These are phyloP conservation scores for Lysandra bellargus DNA, from an alignment of 2,888 invertebrate species.

Conservation along the genomic window DNA sequence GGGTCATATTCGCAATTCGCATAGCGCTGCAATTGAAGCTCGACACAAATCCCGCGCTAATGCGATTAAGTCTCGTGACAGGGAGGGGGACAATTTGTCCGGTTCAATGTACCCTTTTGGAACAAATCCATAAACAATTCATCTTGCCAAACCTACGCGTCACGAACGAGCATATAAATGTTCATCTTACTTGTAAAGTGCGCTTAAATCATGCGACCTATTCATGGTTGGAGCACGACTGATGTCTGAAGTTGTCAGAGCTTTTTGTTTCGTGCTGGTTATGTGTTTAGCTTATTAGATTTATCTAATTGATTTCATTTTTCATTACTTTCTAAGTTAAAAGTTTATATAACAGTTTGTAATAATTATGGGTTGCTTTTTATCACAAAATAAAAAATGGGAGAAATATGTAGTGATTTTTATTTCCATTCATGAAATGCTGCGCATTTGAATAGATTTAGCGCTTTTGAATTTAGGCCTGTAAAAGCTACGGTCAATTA, in stretches of 20 bases:
- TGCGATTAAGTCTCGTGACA: conserved; percentile 59
- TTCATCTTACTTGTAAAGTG: conserved; percentile 57
- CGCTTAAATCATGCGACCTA: conserved; percentile 49
- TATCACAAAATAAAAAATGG: neutral
- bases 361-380: neutral
- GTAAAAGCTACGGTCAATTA: conserved; percentile 5
- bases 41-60: conserved; percentile 61
- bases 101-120: conserved; percentile 63
- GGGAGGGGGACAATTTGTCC: conserved; percentile 62
- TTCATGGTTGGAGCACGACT: conserved; percentile 17
- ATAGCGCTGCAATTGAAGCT: conserved; percentile 48
- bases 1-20: conserved; percentile 21
- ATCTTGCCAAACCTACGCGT: conserved; percentile 57
- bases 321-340: no score
- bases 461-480: conserved; percentile 4
- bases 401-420: neutral
- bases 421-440: neutral
- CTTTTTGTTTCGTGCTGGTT: neutral
- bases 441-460: neutral
- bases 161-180: conserved; percentile 54
- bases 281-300: neutral
- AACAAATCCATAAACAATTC: conserved; percentile 62
- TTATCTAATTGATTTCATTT: no score
- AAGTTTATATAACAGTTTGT: neutral
- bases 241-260: neutral